These are phyloP conservation scores for Merodon equestris DNA, from an alignment of 2,888 invertebrate genomes.

Conservation along the genomic window DNA sequence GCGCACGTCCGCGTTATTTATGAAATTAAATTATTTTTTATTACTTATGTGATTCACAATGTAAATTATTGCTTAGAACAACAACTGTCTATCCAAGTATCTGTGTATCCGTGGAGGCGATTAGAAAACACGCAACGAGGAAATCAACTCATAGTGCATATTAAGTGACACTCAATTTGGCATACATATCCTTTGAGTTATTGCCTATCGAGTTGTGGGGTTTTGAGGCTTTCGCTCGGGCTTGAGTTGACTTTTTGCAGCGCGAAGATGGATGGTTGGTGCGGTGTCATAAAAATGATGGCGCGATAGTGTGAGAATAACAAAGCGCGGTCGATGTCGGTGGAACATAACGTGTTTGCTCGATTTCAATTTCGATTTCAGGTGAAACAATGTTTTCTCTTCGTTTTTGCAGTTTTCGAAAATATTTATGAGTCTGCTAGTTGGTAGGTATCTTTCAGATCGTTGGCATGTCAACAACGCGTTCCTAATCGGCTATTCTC, in stretches of 20 bases:
- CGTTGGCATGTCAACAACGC: too few species aligned
- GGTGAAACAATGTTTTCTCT: too few species aligned
- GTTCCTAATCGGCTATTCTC: too few species aligned
- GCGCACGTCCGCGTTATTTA: constrained; percentile 66
- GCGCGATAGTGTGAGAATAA: constrained; percentile 12
- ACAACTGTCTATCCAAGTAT: constrained; percentile 21
- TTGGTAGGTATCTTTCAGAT: too few species aligned
- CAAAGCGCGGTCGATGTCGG: too few species aligned
- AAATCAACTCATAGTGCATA: constrained; percentile 63
- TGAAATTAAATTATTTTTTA: constrained; percentile 69
- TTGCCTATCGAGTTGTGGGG: constrained; percentile 13
- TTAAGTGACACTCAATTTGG: constrained; percentile 59
- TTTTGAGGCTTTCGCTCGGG: constrained; percentile 3
- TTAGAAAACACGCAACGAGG: constrained; percentile 64
- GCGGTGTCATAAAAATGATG: constrained; percentile 44
- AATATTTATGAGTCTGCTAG: too few species aligned
- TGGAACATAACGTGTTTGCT: not conserved
- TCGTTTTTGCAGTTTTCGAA: too few species aligned
- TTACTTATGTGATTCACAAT: constrained; percentile 64
- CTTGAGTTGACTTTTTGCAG: constrained; percentile 22
- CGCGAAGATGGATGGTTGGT: constrained; percentile 47
- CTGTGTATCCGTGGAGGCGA: constrained; percentile 25
- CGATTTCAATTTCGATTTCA: constrained; percentile 16
- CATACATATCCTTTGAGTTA: constrained; percentile 61
- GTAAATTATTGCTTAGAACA: constrained; percentile 62